Percentiles rank a stretch among this genome's conserved stretches.
These are phyloP conservation scores for Cacatua alba DNA, from an alignment of 2,113 vertebrate species.

Conservation along the genomic window DNA sequence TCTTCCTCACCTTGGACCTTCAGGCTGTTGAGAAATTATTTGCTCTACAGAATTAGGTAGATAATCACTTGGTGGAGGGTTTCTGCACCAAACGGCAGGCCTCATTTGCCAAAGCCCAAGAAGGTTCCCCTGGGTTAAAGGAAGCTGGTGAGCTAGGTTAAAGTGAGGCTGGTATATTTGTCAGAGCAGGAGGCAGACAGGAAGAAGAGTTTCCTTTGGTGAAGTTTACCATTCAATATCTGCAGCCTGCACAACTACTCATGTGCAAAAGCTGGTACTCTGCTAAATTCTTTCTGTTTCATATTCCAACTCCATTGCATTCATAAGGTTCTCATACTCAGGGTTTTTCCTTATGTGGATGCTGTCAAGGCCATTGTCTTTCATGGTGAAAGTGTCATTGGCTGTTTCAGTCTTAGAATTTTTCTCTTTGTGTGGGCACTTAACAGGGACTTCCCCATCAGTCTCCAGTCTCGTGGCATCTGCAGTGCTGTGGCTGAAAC, in stretches of 20 bases:
- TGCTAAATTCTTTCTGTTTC: neutral
- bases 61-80: neutral
- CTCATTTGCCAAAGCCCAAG: neutral
- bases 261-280: neutral
- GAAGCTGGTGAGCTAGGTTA: neutral
- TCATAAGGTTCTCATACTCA: conserved; percentile 45
- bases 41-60: neutral
- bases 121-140: neutral
- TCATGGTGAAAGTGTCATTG: neutral
- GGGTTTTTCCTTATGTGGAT: neutral
- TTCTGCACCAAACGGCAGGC: neutral
- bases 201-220: neutral
- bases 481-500: neutral
- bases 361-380: neutral
- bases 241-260: neutral
- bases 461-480: neutral
- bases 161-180: neutral
- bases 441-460: neutral
- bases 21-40: neutral
- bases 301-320: conserved; percentile 27
- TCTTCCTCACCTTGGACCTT: neutral
- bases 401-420: neutral
- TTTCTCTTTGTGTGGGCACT: neutral
- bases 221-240: neutral
- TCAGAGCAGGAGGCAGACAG: neutral